Evolutionary conservation across 64 coral and sea anemone genomes (phyloP), one percentile per base, ranked within the genome.

Genomic region (Hydrozoanthus tunicans): DNA sequence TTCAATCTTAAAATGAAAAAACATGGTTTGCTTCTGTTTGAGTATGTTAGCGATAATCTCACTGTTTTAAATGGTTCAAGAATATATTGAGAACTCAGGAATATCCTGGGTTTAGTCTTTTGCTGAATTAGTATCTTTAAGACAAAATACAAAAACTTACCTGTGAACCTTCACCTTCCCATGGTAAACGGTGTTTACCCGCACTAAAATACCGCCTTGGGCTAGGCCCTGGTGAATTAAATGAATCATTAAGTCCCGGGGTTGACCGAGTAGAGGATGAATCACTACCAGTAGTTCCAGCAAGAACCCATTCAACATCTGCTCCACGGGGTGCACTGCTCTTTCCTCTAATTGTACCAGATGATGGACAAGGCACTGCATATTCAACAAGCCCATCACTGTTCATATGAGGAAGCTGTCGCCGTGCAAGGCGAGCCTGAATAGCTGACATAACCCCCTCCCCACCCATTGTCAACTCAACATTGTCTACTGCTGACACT

Each of bases 381-480:
- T 99, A 99, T 70, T 99, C 97, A 57, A 99, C 97, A 51, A 99
- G 91, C 4, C 97, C 97, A 96, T 99, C 97, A 59, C 92, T 91
- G 73, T 99, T 99, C 65, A 99, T 61, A 51, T 92, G 90, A 54
- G 97, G 97, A 66, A 99, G 92, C 60, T 96, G 97, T 51, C 97
- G 90, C 56, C 97, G 71, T 24, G 97, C 94, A 51, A 99, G 86
- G 17, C 97, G 91, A 59, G 97, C 97, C 25, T 95, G 94, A 7
- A 99, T 73, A 5, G 97, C 97, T 70, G 91, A 92, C 94, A 96
- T 94, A 8, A 99, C 92, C 13, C 97, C 97, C 83, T 99, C 94
- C n/a, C 97, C 97, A 85, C 94, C 94, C 79, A 78, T 85, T 17
- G 85, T 89, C 12, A 99, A 83, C 51, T 99, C 97, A 82, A 99